Conservation (phyloP, 2,113 vertebrate genomes). For the Aleadryas rufinucha region DNA sequence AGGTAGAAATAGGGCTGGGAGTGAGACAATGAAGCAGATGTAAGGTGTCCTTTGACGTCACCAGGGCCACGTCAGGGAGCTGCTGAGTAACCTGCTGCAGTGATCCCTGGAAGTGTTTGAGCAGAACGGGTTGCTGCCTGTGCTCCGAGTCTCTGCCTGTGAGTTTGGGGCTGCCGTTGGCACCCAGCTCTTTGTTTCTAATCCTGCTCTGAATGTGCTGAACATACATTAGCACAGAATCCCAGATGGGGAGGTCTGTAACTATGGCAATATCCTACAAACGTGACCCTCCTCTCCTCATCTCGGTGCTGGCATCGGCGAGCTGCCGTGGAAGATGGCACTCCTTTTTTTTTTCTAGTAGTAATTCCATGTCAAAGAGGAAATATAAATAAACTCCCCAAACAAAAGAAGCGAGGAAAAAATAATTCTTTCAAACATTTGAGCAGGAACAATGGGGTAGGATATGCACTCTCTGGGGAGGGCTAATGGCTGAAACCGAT, state of each 20-base stretch:
- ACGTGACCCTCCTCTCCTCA: neutral
- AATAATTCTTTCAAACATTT: conserved; percentile 66
- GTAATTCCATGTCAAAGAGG: conserved; percentile 43
- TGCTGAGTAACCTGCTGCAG: neutral
- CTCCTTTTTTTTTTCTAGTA: neutral
- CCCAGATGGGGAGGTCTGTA: neutral
- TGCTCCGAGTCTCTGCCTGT: neutral
- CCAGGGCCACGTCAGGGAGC: neutral
- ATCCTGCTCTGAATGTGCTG: neutral
- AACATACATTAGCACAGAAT: neutral
- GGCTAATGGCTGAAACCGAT: conserved; percentile 23
- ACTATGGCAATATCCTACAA: neutral
- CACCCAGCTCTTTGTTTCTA: neutral
- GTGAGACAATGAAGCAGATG: fast-evolving
- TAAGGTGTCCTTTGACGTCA: neutral
- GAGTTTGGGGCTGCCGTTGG: fast-evolving
- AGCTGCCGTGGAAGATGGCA: neutral
- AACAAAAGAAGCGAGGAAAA: conserved; percentile 67
- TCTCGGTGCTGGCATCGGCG: neutral
- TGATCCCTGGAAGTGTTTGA: neutral
- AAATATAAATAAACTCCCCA: conserved; percentile 56
- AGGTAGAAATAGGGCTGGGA: neutral
- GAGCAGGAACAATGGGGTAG: conserved; percentile 64
- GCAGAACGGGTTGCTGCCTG: neutral
- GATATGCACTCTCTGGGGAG: conserved; percentile 54